Conservation (phyloP, 2,113 vertebrate species). For the Thomomys bottae region DNA sequence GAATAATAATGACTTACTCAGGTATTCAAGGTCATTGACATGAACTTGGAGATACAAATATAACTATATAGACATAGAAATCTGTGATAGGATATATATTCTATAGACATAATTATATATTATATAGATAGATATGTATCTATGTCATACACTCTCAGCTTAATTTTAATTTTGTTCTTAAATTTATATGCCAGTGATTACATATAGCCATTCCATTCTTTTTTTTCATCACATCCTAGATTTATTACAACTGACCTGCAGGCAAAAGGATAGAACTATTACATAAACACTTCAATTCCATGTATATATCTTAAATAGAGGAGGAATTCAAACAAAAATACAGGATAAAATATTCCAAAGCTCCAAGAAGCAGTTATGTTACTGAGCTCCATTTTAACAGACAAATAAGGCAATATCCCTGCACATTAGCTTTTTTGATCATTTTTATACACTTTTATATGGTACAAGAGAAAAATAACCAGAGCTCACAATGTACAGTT, state of each 20-base stretch:
- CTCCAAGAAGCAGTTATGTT: constrained; percentile 86
- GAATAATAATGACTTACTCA: no score
- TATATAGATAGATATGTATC: no score
- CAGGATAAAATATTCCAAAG: constrained; percentile 87
- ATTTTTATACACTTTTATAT: constrained; percentile 90
- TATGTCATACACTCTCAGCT: no score
- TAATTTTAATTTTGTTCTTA: no score
- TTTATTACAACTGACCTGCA: constrained; percentile 92
- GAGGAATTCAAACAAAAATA: constrained; percentile 87
- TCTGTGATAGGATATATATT: no score
- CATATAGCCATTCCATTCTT: no score
- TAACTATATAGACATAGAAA: no score
- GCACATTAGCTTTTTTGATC: constrained; percentile 87
- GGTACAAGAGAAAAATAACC: constrained; percentile 87
- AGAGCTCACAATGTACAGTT: constrained; percentile 90
- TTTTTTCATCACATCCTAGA: constrained; percentile 87
- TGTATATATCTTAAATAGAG: constrained; percentile 89
- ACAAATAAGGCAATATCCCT: constrained; percentile 92
- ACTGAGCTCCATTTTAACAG: constrained; percentile 88
- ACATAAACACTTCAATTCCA: constrained; percentile 90
- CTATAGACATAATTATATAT: no score
- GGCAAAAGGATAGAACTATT: constrained; percentile 89
- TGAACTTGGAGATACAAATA: no score
- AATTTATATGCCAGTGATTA: no score
- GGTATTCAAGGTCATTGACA: no score